These are phyloP conservation scores for Malaclemys terrapin DNA, from an alignment of 2,113 vertebrate genomes.

Conservation along the genomic window DNA sequence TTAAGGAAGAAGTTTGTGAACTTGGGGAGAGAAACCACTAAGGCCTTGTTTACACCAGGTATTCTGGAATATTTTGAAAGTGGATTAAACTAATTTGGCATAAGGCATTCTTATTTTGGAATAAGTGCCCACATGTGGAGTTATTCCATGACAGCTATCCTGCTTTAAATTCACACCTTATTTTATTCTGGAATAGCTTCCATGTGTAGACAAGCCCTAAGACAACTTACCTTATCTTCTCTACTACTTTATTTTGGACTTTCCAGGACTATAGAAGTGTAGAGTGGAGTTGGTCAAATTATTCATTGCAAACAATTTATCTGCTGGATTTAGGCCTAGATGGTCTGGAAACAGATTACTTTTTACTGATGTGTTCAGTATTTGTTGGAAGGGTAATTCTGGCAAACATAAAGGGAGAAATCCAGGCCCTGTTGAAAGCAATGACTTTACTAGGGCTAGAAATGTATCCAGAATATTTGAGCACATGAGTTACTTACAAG, in stretches of 20 bases:
- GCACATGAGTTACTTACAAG: neutral
- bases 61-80: neutral
- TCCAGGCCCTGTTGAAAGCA: neutral
- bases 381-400: neutral
- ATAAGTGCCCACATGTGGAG: neutral
- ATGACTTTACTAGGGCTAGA: neutral
- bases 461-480: neutral
- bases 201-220: neutral
- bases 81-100: neutral
- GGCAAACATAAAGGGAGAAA: neutral
- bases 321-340: fast-evolving
- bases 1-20: neutral
- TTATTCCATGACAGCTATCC: neutral
- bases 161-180: neutral
- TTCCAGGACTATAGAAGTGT: neutral
- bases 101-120: neutral
- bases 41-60: neutral
- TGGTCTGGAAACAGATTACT: neutral
- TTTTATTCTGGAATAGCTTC: neutral
- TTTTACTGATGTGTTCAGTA: neutral
- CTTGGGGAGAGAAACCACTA: neutral
- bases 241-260: neutral
- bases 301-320: neutral
- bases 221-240: neutral
- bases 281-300: neutral